phyloP scores from a whole-genome alignment of 2,113 vertebrate species.

The Trogon surrucura region DNA sequence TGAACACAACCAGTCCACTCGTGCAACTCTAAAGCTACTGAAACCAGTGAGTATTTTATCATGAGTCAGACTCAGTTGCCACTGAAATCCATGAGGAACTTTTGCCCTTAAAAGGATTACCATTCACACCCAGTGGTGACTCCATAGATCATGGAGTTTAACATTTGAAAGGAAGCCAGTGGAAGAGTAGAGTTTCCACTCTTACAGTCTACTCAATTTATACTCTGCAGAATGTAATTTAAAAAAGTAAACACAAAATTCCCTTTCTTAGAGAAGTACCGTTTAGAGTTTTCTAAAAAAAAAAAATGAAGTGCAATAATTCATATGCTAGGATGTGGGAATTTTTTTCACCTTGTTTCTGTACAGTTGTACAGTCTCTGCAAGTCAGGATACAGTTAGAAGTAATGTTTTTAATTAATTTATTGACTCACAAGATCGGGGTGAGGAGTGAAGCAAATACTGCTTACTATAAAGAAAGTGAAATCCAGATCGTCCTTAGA shows the following conservation, averaged over 20 bases:
- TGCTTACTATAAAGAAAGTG: background rate
- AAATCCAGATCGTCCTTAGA: background rate
- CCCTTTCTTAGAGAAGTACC: background rate
- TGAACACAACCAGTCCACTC: background rate
- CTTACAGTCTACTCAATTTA: background rate
- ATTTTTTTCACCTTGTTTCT: fast-evolving
- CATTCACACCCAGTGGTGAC: background rate
- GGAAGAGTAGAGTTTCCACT: background rate
- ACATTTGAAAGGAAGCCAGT: background rate
- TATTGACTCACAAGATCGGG: background rate
- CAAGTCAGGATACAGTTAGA: background rate
- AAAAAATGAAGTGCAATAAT: background rate
- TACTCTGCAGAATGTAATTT: background rate
- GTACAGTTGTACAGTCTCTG: background rate
- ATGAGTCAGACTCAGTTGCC: background rate
- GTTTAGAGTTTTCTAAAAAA: background rate
- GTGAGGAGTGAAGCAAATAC: background rate
- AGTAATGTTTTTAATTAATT: background rate
- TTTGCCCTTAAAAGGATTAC: background rate
- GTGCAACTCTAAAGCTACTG: background rate
- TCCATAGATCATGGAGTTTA: background rate
- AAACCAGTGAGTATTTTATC: background rate
- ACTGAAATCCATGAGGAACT: background rate
- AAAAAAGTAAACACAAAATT: background rate
- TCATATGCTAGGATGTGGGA: background rate